These are phyloP conservation scores for Trematomus bernacchii DNA, from an alignment of 2,797 vertebrate species.

Conservation along the genomic window DNA sequence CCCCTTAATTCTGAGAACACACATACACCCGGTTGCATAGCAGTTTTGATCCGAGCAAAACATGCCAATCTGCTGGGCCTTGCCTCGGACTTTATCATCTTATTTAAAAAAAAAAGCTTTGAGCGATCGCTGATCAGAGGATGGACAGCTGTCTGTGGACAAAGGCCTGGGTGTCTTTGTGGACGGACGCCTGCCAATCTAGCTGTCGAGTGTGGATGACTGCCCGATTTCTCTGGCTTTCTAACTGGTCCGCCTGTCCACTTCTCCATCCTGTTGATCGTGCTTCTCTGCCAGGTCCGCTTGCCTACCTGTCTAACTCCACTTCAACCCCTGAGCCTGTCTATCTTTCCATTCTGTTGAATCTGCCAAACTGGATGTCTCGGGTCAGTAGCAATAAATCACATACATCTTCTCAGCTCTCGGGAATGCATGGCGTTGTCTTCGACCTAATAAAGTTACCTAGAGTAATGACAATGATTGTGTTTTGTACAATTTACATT, in stretches of 20 bases:
- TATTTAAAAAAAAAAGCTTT: slow-evolving; percentile 53
- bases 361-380: slow-evolving; percentile 33
- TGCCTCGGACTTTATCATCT: slow-evolving; percentile 63
- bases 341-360: slow-evolving; percentile 50
- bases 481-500: not conserved
- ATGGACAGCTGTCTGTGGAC: slow-evolving; percentile 70
- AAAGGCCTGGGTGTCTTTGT: slow-evolving; percentile 69
- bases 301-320: slow-evolving; percentile 63
- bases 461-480: not conserved
- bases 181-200: slow-evolving; percentile 71
- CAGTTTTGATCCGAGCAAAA: slow-evolving; percentile 59
- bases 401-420: slow-evolving; percentile 28
- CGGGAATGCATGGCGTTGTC: slow-evolving; percentile 9
- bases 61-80: slow-evolving; percentile 58
- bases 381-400: slow-evolving; percentile 55
- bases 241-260: slow-evolving; percentile 66
- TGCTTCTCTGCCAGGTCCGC: slow-evolving; percentile 60
- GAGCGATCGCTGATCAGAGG: slow-evolving; percentile 65
- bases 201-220: slow-evolving; percentile 65
- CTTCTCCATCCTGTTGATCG: slow-evolving; percentile 60
- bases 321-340: slow-evolving; percentile 48
- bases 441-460: slow-evolving; percentile 7
- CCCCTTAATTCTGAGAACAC: slow-evolving; percentile 22
- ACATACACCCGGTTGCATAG: not conserved
- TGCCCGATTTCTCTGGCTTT: slow-evolving; percentile 65